Base-by-base conservation (phyloP, 1,140 invertebrate genomes). In the Phocides pigmalion region DNA sequence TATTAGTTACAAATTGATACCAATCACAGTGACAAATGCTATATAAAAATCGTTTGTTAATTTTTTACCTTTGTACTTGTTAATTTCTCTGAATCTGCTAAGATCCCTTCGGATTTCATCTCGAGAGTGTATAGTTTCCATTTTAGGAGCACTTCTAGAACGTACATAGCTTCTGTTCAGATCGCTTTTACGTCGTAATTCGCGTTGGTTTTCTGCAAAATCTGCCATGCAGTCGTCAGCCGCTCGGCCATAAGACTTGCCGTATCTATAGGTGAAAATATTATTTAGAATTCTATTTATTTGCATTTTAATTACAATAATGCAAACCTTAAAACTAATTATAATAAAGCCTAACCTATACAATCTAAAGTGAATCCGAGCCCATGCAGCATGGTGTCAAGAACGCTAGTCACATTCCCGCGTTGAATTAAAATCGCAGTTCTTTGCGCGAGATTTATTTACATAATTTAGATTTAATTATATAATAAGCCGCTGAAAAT, bases 181-280 rank as follows among this genome's bases (percentile, higher is more conserved):
- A 46, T 93, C 91, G 11, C 92, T 88, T 68, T 93, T 90, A 1
- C 89, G 81, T 68, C 90, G 84, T 22, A 94, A 49, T 70, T 94
- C 93, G 4, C 81, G 89, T 82, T 94, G 94, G 54, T 92, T 89
- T 14, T 91, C 90, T 0, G 88, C 87, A 87, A 95, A 95, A 64
- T 95, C 94, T 28, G 91, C 92, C 72, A 94, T 94, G 68, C 95
- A 95, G 72, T 95, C 94, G 80, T 95, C 95, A 1, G 95, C 95
- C 3, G 95, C 93, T 66, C 92, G 92, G 66, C 93, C 93, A 74
- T 95, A 96, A 1, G 95, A 94, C 81, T 95, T 93, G 5, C 95
- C 95, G 74, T 95, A 95, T 22, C 93, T 89, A 61, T 58, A 51
- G 82, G 62, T 66, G 15, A 64, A 16, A 14, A 14, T 39, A 54